Conservation (phyloP, 2,113 vertebrate genomes). For the Mastomys natalensis region DNA sequence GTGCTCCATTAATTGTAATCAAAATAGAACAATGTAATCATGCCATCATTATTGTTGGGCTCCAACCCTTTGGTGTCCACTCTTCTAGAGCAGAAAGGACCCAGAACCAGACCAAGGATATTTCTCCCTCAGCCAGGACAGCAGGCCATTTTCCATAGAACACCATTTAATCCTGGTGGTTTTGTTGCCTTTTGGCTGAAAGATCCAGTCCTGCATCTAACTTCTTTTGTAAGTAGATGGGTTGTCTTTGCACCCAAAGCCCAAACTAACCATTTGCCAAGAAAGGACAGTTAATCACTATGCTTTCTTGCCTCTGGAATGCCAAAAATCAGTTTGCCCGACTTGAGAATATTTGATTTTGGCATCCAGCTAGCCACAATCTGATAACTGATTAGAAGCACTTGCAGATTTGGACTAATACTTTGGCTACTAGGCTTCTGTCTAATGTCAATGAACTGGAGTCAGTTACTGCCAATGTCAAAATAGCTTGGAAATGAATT, state of each 20-base stretch:
- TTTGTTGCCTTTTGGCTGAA: neutral
- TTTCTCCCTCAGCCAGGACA: neutral
- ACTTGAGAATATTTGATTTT: conserved; percentile 36
- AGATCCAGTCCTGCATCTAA: neutral
- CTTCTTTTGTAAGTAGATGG: neutral
- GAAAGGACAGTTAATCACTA: neutral
- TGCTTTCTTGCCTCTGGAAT: neutral
- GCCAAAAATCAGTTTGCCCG: conserved; percentile 21
- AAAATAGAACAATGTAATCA: neutral
- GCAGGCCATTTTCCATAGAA: neutral
- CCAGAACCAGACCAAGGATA: neutral
- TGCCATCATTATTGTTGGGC: neutral
- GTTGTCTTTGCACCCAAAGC: neutral
- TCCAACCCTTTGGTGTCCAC: neutral
- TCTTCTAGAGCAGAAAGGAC: neutral
- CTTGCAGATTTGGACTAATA: neutral
- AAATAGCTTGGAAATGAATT: neutral
- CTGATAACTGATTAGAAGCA: conserved; percentile 48
- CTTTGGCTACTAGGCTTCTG: neutral
- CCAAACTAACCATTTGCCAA: neutral
- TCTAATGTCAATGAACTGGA: neutral
- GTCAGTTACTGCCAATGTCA: neutral
- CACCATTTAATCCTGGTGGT: neutral
- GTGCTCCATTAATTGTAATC: neutral
- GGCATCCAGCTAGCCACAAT: neutral